These are phyloP conservation scores for Rissa tridactyla DNA, from an alignment of 2,113 vertebrate species.

Conservation along the genomic window DNA sequence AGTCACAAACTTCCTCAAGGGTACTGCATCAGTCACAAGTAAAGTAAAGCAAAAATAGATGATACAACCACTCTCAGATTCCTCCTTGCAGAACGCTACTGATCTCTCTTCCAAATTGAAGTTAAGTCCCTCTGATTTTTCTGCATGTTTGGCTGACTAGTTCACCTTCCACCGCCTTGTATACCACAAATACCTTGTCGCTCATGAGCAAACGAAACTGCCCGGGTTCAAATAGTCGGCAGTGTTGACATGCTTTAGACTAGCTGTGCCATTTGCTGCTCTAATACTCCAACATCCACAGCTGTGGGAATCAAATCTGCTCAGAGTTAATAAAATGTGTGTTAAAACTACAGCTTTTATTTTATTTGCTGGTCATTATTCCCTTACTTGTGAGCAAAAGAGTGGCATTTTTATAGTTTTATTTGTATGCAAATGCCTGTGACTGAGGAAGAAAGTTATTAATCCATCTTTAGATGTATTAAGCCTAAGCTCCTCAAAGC, in stretches of 20 bases:
- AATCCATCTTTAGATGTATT: conserved; percentile 62
- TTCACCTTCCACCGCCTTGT: neutral
- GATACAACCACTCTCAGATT: neutral
- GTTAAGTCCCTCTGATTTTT: neutral
- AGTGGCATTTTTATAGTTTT: neutral
- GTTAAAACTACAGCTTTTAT: neutral
- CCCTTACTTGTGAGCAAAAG: conserved; percentile 6
- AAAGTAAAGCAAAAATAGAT: neutral
- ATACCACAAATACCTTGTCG: neutral
- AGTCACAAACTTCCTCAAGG: neutral
- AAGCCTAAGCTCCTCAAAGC: conserved; percentile 37
- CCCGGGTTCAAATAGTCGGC: rapidly evolving
- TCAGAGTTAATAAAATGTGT: neutral
- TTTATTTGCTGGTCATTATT: neutral
- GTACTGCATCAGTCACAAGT: neutral
- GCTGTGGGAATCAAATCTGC: neutral
- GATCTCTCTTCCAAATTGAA: neutral
- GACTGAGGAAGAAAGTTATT: conserved; percentile 26
- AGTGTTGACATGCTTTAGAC: neutral
- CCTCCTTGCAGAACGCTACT: neutral
- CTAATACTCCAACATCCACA: neutral
- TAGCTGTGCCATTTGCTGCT: neutral
- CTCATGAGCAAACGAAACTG: neutral
- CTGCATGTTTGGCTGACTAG: neutral
- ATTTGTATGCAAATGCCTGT: neutral